Evolutionary conservation across 2,888 invertebrate species (phyloP).

Genomic region (Yponomeuta cagnagella): DNA sequence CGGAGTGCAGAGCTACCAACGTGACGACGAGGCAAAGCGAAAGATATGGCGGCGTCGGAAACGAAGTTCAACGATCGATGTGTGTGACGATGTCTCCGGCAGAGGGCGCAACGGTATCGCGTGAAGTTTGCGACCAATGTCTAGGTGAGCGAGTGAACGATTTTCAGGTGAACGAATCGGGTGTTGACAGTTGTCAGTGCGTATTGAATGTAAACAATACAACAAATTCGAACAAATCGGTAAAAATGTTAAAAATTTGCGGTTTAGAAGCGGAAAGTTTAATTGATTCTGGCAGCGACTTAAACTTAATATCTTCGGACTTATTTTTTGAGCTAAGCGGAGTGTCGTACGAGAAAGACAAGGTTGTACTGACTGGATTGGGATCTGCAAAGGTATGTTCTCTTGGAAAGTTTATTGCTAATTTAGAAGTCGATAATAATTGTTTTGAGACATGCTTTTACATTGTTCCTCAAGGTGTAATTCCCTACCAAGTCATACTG

Average conservation of each 20-base stretch:
- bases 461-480: conserved; percentile 3
- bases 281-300: conserved; percentile 15
- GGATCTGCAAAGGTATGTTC: conserved; percentile 7
- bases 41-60: background rate
- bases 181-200: background rate
- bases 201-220: conserved; percentile 16
- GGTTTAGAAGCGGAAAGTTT: conserved; percentile 13
- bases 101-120: background rate
- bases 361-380: conserved; percentile 13
- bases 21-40: too few relatives aligned
- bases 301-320: conserved; percentile 8
- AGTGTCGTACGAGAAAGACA: conserved; percentile 18
- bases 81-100: background rate
- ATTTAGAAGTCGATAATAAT: background rate
- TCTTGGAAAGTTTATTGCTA: conserved; percentile 7
- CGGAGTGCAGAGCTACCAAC: background rate
- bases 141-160: background rate
- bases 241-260: conserved; percentile 18
- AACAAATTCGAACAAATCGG: conserved; percentile 14
- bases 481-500: conserved; percentile 2
- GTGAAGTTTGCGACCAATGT: too few relatives aligned
- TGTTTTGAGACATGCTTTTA: conserved; percentile 7
- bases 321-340: conserved; percentile 19
- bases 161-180: background rate
- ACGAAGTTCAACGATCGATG: background rate